Base-by-base conservation (phyloP, 2,888 invertebrate species). In the Andrena bucephala region DNA sequence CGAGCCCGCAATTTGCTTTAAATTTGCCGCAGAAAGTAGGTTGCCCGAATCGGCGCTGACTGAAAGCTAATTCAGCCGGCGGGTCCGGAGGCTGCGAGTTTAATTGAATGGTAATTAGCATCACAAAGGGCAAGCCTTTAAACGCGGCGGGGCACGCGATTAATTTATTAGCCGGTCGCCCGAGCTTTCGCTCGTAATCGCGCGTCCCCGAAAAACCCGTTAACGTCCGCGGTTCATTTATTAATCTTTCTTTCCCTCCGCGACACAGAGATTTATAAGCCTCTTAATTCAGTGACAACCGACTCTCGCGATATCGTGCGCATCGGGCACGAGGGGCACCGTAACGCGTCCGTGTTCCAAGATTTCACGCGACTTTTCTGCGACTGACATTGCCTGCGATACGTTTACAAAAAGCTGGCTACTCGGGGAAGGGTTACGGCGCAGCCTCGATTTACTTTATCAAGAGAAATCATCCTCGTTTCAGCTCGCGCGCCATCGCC, bases 101-200 rank as follows among this genome's bases (percentile, higher is more conserved):
- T 92, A 90, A 92, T 91, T 91, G 90, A 90, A 89, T 87, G 85
- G 89, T 92, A 92, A 91, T 92, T 92, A 92, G 89, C 92, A 92
- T 92, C 80, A 91, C 90, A 92, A 92, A 92, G 90, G 88, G 85
- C 75, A 80, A 80, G 57, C 69, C 66, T 66, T 77, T 66, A 69
- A 71, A 68, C 66, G 71, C n/a, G 77, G 62, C 63, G 29, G 71
- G 85, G 81, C 77, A 69, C 74, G 75, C 87, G 86, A 90, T 90
- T 87, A 89, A 89, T 89, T 89, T 82, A 81, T 79, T 63, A 42
- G 74, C 62, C 62, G 62, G 54, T 63, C 29, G n/a, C 33, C 4
- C 16, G 20, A 68, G 67, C 50, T 74, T 52, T 59, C 57, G 2
- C 20, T 24, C 66, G 52, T 57, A 60, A 66, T 72, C 31, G 6